Base-by-base conservation (phyloP, 2,113 vertebrate species). In the Clupea harengus region DNA sequence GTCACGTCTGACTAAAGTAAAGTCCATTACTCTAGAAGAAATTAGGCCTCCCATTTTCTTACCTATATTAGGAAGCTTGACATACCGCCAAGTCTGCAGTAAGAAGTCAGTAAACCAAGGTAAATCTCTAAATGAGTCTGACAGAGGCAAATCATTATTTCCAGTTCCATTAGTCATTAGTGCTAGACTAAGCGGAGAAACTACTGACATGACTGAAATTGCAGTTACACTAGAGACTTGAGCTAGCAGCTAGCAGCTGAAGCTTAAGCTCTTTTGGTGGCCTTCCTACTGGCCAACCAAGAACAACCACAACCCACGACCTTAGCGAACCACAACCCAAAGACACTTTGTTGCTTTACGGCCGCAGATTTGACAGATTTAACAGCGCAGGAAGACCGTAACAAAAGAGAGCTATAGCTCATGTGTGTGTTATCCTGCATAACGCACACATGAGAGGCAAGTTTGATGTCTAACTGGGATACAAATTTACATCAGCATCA, bases 121-220 rank as follows among this genome's bases (percentile, higher is more conserved):
- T 78, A 78, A 39, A 78, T 78, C 32, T 78, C 28, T 78, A 78
- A 78, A 78, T 78, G 28, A 32, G 72, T 39, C 28, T 75, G 67
- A 75, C 7, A 28, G 9, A 75, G 67, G 28, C 25, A 32, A 78
- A 78, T 39, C 72, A 28, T 78, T 39, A 78, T 32, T 39, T 78
- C 1, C 28, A 44, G 72, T 17, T 5, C 72, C 32, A 78, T 39
- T 78, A 39, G 10, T 39, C 28, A 78, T 28, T 18, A 75, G 28
- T 32, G 20, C 13, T 5, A 78, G 72, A 17, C 72, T 15, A 78
- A 78, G 72, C 72, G 39, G 72, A 39, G 32, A 78, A 78, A 78
- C 28, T 78, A 15, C 72, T 39, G 32, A 15, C 25, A 78, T 67
- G 25, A 67, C 22, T 10, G 60, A 67, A 67, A 11, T 25, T 67